Conservation (phyloP, 1,140 invertebrate genomes). For the Nasonia vitripennis region DNA sequence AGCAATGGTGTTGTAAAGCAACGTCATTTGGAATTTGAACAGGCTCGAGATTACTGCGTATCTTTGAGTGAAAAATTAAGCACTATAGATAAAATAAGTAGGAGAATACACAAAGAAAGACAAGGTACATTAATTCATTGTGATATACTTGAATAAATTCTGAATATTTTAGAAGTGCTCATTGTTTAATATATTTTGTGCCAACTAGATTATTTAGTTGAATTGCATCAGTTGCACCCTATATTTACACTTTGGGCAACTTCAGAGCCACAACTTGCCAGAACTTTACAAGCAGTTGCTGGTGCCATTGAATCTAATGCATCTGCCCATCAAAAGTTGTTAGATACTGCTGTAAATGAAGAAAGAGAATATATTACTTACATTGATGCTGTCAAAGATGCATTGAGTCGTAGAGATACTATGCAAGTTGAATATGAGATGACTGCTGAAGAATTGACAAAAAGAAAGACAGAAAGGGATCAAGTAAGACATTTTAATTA, state of each 20-base stretch:
- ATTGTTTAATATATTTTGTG: constrained; percentile 32
- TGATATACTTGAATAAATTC: constrained; percentile 11
- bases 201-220: constrained; percentile 73
- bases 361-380: constrained; percentile 84
- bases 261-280: constrained; percentile 75
- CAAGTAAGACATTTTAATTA: constrained; percentile 71
- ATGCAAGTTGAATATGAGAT: constrained; percentile 83
- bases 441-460: constrained; percentile 80
- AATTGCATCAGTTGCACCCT: constrained; percentile 77
- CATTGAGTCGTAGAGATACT: constrained; percentile 80
- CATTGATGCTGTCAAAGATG: constrained; percentile 82
- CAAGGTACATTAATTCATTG: constrained; percentile 71
- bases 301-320: constrained; percentile 75
- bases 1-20: constrained; percentile 77
- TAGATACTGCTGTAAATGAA: constrained; percentile 74
- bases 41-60: constrained; percentile 79
- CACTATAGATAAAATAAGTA: constrained; percentile 81
- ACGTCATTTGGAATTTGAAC: constrained; percentile 80
- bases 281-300: constrained; percentile 74
- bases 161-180: constrained; percentile 18
- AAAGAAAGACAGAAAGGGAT: constrained; percentile 80
- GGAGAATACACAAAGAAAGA: constrained; percentile 82
- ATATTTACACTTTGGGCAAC: constrained; percentile 76
- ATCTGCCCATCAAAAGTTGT: constrained; percentile 75
- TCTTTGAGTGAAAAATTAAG: constrained; percentile 80